Base-by-base conservation (phyloP, 2,797 vertebrate genomes). In the Parotocinclus haroldoi region DNA sequence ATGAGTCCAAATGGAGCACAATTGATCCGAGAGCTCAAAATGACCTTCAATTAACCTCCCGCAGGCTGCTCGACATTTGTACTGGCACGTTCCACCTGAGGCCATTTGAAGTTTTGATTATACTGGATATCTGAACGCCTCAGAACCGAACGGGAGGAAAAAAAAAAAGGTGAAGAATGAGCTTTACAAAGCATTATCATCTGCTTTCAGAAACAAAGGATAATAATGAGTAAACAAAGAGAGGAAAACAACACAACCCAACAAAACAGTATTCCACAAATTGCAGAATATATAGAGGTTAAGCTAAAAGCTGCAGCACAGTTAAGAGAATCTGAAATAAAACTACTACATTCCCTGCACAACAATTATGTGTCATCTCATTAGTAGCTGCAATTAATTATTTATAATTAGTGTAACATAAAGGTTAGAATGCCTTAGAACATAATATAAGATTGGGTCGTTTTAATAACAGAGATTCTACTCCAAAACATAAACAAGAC, bases 21-120 rank as follows among this genome's bases (percentile, higher is more conserved):
- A 79, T 79, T 79, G 78, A 77, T 77, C 71, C 46, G 36, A 68
- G 67, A 16, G 7, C 54, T 46, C 49, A 54, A 61, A 77, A 73
- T 75, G 78, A 79, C 78, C 78, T 79, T 77, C 73, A 77, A 77
- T 79, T 79, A 79, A 79, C 78, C 78, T 66, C 71, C 68, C 67
- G 51, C 53, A 42, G 71, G 66, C 72, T 19, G 52, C 63, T 65
- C 73, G 37, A 40, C 60, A 68, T 79, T 77, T 77, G 59, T 65
- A 55, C 48, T 61, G 57, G 53, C 13, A 38, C 64, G 54, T 64
- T 68, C 65, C 63, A 73, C 68, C 67, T 51, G 67, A 75, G 63
- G 58, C 71, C 61, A 56, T 76, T 75, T 75, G 46, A 75, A 68
- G 60, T 71, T 55, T 61, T 75, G 67, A 76, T 79, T 76, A 74